Base-by-base conservation (phyloP, 2,888 invertebrate genomes). In the Platynereis dumerilii region DNA sequence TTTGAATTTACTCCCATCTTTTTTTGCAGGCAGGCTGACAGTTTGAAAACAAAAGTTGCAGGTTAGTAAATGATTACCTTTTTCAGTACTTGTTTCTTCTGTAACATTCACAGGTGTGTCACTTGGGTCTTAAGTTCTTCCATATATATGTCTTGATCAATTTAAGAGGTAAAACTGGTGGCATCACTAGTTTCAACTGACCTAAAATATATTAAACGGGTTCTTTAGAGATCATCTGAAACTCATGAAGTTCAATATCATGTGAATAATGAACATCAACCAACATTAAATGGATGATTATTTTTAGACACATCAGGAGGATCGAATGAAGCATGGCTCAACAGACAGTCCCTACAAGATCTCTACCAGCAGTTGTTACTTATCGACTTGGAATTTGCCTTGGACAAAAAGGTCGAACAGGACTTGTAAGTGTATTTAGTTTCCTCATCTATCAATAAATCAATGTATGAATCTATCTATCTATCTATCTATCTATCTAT, bases 381-480 rank as follows among this genome's bases (percentile, higher is more conserved):
- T 60, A 85, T 91, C 64, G 93, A 93, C 84, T 86, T 93, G 75
- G 93, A 93, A 82, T 92, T 91, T 87, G 93, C 93, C 20, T 85
- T 94, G 76, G 92, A 93, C 82, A 91, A 91, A 83, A 93, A 93
- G 85, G 92, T 93, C 34, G 94, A 94, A 81, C 93, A 92, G 80
- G 93, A 93, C 78, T 86, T 94, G 74, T 83, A 72, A 78, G 83
- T 79, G 48, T 53, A 2, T 26, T 26, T 52, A n/a, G n/a, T n/a
- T 42, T 42, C 12, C 17, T 42, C 17, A 15, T 42, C 12, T 42
- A 12, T 15, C n/a, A n/a, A n/a, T n/a, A n/a, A n/a, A n/a, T n/a
- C n/a, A n/a, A n/a, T n/a, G n/a, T n/a, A n/a, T n/a, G 12, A 42
- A 15, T 12, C 12, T 42, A n/a, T n/a, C n/a, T n/a, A n/a, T n/a